phyloP scores from a whole-genome alignment of 1,140 invertebrate species.

The Oryctes rhinoceros region DNA sequence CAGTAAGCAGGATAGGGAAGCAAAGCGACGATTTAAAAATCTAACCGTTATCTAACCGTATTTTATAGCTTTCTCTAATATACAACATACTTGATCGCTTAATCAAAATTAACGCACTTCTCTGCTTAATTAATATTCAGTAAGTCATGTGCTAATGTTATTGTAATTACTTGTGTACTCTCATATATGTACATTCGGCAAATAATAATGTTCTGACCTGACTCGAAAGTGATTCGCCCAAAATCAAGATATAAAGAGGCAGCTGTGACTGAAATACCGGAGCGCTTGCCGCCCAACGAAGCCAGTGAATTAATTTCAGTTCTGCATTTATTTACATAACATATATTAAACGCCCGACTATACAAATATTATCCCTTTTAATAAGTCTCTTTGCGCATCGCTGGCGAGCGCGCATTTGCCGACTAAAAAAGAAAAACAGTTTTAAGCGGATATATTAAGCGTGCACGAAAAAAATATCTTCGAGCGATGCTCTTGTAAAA shows the following conservation, averaged over 20 bases:
- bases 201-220: slow-evolving; percentile 14
- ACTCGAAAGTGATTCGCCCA: not conserved
- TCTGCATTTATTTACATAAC: slow-evolving; percentile 35
- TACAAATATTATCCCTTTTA: slow-evolving; percentile 34
- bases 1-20: too few species aligned
- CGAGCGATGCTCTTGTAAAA: slow-evolving; percentile 8
- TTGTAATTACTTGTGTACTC: slow-evolving; percentile 20
- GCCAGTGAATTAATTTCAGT: slow-evolving; percentile 7
- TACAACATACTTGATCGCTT: not conserved
- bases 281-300: not conserved
- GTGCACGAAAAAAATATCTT: slow-evolving; percentile 8
- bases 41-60: too few species aligned
- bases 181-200: slow-evolving; percentile 23
- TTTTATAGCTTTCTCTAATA: not conserved
- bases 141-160: not conserved
- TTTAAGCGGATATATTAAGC: slow-evolving; percentile 22
- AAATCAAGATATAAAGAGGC: slow-evolving; percentile 11
- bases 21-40: too few species aligned
- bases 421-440: not conserved
- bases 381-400: not conserved
- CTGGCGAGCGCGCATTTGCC: not conserved
- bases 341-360: slow-evolving; percentile 32
- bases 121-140: slow-evolving; percentile 12
- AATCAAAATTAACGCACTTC: not conserved
- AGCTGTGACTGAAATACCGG: slow-evolving; percentile 5